A percentile compares a stretch with the other conserved stretches of the same genome.
Conservation (phyloP, 2,797 vertebrate species). For the Xerus rutilus region DNA sequence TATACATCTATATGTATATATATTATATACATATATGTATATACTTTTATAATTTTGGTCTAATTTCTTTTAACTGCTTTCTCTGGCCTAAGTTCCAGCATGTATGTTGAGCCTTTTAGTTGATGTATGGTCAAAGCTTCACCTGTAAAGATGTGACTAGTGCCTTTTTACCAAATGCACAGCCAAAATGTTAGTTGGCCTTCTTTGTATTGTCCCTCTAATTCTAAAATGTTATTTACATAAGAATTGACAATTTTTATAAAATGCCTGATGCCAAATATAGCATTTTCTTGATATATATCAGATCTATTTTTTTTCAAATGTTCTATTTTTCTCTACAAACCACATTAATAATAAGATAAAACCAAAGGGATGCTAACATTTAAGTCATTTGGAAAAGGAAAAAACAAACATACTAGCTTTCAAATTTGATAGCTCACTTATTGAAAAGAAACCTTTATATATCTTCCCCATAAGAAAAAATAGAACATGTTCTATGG, state of each 20-base stretch:
- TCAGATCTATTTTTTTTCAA: background rate
- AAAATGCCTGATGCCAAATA: background rate
- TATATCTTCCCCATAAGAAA: slow-evolving; percentile 60
- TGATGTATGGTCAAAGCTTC: background rate
- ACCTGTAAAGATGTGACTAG: background rate
- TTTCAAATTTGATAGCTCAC: background rate
- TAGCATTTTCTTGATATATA: background rate
- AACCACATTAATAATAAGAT: background rate
- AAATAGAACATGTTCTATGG: background rate
- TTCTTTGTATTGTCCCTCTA: background rate
- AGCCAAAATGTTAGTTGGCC: background rate
- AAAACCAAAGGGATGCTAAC: background rate
- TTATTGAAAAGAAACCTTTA: slow-evolving; percentile 54
- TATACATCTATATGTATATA: too few species aligned
- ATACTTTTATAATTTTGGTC: background rate
- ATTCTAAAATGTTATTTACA: slow-evolving; percentile 16
- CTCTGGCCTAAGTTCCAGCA: background rate
- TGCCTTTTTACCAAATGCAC: background rate
- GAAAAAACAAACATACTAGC: background rate
- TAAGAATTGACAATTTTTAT: background rate
- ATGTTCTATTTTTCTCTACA: background rate
- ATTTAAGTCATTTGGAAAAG: background rate
- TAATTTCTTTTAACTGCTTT: slow-evolving; percentile 7
- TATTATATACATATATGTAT: too few species aligned
- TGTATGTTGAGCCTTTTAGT: background rate